These are phyloP conservation scores for Phrynocephalus vlangalii DNA, from an alignment of 2,797 vertebrate species.

Conservation along the genomic window DNA sequence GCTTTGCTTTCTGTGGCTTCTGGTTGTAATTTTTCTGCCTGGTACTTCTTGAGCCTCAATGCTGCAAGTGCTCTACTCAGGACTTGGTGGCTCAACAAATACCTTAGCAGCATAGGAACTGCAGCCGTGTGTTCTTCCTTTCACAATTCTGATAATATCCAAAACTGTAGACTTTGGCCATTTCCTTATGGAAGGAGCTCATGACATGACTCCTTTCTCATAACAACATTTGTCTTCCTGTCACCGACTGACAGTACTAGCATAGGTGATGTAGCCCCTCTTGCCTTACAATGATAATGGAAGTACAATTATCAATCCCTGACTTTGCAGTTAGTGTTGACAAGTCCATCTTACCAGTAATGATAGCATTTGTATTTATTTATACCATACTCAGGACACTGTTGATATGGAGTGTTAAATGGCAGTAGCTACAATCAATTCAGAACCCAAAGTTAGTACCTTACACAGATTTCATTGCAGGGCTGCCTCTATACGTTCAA, in stretches of 20 bases:
- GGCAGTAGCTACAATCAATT: neutral
- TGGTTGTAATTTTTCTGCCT: neutral
- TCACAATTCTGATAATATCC: neutral
- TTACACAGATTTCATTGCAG: neutral
- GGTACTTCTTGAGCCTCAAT: neutral
- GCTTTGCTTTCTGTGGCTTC: neutral
- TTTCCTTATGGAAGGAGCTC: neutral
- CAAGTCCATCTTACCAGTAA: neutral
- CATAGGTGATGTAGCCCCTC: neutral
- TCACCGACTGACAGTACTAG: neutral
- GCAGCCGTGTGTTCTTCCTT: neutral
- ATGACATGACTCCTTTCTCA: neutral
- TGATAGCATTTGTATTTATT: neutral
- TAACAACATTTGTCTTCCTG: neutral
- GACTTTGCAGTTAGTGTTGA: neutral
- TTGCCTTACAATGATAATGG: neutral
- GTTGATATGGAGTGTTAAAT: neutral
- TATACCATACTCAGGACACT: neutral
- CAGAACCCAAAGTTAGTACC: neutral
- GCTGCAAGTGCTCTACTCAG: neutral
- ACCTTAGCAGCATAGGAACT: neutral
- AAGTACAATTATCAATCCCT: neutral
- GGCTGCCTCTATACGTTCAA: neutral
- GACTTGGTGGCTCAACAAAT: neutral
- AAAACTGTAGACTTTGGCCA: neutral